These are phyloP conservation scores for Siniperca knerii DNA, from an alignment of 2,113 vertebrate species.

Conservation along the genomic window DNA sequence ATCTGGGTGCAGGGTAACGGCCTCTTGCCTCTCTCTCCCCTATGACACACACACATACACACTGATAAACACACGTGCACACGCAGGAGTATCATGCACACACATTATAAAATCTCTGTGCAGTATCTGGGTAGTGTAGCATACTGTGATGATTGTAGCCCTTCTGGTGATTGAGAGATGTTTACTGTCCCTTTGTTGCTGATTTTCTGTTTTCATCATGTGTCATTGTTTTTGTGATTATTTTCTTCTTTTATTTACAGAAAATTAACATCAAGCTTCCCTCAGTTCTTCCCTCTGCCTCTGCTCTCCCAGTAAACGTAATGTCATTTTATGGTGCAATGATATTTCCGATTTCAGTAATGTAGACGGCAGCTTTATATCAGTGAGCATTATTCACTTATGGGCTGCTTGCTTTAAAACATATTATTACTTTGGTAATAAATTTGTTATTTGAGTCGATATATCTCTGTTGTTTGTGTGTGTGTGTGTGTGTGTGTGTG, in stretches of 20 bases:
- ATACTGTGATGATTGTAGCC: slow-evolving; percentile 64
- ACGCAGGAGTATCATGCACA: slow-evolving; percentile 36
- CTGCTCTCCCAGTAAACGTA: slow-evolving; percentile 47
- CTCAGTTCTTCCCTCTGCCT: slow-evolving; percentile 7
- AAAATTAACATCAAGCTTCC: slow-evolving; percentile 62
- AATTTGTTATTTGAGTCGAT: slow-evolving; percentile 58
- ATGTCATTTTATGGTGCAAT: slow-evolving; percentile 66
- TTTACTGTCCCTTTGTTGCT: slow-evolving; percentile 48
- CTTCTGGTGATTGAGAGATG: slow-evolving; percentile 66
- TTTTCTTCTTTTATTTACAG: slow-evolving; percentile 57
- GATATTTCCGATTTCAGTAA: slow-evolving; percentile 69
- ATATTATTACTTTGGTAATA: slow-evolving; percentile 56
- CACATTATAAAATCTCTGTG: slow-evolving; percentile 57
- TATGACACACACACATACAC: slow-evolving; percentile 62
- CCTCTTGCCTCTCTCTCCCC: slow-evolving; percentile 76
- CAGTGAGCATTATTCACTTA: slow-evolving; percentile 68
- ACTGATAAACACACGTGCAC: slow-evolving; percentile 55
- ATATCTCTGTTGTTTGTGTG: slow-evolving; percentile 17
- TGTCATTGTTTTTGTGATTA: slow-evolving; percentile 58
- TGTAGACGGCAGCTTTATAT: slow-evolving; percentile 57
- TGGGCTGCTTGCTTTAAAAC: slow-evolving; percentile 59
- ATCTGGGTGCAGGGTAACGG: slow-evolving; percentile 83
- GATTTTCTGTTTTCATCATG: slow-evolving; percentile 51
- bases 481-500: background rate
- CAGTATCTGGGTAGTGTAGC: slow-evolving; percentile 48